Base-by-base conservation (phyloP, 2,888 invertebrate species). In the Yponomeuta evonymella region DNA sequence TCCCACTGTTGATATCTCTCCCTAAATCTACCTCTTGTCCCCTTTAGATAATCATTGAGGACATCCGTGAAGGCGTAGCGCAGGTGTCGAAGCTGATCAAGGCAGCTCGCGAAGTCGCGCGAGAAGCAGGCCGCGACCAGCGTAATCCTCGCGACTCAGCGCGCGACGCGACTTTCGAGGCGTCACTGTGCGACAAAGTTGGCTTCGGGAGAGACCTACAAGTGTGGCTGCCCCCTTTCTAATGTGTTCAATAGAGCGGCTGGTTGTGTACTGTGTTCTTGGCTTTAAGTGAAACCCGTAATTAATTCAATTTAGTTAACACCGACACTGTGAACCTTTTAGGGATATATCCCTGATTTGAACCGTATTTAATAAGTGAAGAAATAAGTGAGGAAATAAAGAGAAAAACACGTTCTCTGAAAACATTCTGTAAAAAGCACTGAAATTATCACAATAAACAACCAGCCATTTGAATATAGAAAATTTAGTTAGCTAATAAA, bases 201-300 rank as follows among this genome's bases (percentile, higher is more conserved):
- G 92, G 89, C 76, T 93, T 90, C 83, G 92, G 92, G 75, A 84
- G 90, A 2, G 80, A 87, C 71, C 89, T 92, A 67, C 83, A 90
- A 91, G 93, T 94, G 83, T 94, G 94, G 94, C 86, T 94, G 79
- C 94, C 94, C 70, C 91, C 92, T 1, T 87, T 86, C 72, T 90
- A 67, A n/a, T 86, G 89, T 90, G 89, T 89, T 90, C 88, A 85
- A 36, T 67, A 66, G 23, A 23, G 48, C 51, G 51, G 33, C 12
- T 68, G 48, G 48, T 67, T 51, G 30, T 30, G 3, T 36, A 12
- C 43, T 67, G 48, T 30, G 23, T 11, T 15, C 29, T 23, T 58
- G n/a, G 43, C 69, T 33, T 43, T 12, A 51, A 9, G 51, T 36
- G 36, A 4, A 36, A 43, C 43, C 43, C 43, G 43, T 43, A 43